Evolutionary conservation across 2,113 vertebrate genomes (phyloP).

Genomic region (Actenoides lindsayi): DNA sequence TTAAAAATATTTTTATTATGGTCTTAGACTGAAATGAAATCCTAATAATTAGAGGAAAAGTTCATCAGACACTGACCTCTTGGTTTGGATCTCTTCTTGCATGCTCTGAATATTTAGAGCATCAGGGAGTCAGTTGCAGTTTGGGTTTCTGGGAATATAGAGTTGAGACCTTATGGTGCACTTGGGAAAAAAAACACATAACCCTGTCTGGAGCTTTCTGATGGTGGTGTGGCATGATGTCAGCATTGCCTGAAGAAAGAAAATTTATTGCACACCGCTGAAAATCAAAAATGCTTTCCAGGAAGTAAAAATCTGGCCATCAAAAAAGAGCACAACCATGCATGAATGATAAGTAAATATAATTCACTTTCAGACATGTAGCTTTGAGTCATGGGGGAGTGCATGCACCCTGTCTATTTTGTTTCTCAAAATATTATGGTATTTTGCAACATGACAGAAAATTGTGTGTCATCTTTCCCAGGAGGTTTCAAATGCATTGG

Average conservation of each 20-base stretch:
- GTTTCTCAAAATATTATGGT: not conserved
- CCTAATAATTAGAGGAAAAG: not conserved
- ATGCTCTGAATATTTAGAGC: not conserved
- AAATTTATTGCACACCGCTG: not conserved
- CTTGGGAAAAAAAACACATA: not conserved
- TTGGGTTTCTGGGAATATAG: not conserved
- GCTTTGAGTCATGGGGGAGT: slow-evolving; percentile 23
- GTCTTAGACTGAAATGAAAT: not conserved
- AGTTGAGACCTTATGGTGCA: not conserved
- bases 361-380: slow-evolving; percentile 67
- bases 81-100: not conserved
- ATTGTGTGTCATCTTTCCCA: slow-evolving; percentile 13
- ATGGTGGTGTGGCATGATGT: not conserved
- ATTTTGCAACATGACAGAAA: slow-evolving; percentile 16
- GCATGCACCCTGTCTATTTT: not conserved
- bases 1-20: not conserved
- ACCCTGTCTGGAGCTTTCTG: not conserved
- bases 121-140: not conserved
- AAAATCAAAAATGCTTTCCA: slow-evolving; percentile 34
- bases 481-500: not conserved
- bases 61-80: not conserved
- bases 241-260: not conserved
- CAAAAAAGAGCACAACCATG: not conserved
- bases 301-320: slow-evolving; percentile 4
- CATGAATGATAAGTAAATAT: slow-evolving; percentile 39